Conservation (phyloP, 2,113 vertebrate genomes). For the Electrona antarctica region DNA sequence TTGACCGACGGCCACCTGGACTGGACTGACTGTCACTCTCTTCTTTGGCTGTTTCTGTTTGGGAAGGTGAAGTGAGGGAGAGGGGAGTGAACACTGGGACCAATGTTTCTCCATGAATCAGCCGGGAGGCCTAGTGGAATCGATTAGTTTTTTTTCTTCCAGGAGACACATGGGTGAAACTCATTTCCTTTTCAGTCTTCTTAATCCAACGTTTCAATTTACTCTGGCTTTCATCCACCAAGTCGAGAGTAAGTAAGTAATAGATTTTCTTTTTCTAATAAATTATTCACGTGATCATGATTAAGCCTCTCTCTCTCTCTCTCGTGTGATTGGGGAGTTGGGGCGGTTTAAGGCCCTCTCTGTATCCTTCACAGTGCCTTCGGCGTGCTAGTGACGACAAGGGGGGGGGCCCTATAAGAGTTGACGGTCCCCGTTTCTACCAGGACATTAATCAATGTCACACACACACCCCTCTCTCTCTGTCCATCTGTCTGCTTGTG, state of each 20-base stretch:
- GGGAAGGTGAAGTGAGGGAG: neutral
- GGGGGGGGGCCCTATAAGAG: constrained; percentile 25
- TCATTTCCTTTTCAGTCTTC: constrained; percentile 53
- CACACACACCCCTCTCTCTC: constrained; percentile 63
- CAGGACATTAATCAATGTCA: constrained; percentile 81
- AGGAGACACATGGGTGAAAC: constrained; percentile 52
- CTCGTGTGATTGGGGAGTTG: neutral
- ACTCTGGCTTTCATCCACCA: constrained; percentile 25
- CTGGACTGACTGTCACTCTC: neutral
- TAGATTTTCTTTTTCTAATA: constrained; percentile 49
- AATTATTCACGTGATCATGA: constrained; percentile 67
- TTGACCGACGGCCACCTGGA: neutral
- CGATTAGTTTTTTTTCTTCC: constrained; percentile 13
- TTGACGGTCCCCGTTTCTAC: constrained; percentile 61
- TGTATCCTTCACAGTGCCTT: constrained; percentile 21
- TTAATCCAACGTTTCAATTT: constrained; percentile 65
- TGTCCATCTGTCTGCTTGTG: constrained; percentile 40
- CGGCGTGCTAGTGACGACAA: neutral
- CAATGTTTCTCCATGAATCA: constrained; percentile 53
- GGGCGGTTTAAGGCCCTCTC: neutral
- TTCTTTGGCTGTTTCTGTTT: constrained; percentile 44
- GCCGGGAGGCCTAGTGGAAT: neutral
- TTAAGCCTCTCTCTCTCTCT: constrained; percentile 32
- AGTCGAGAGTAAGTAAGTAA: constrained; percentile 36
- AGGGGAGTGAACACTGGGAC: neutral